phyloP scores from a whole-genome alignment of 2,888 invertebrate species.

The Calephelis perditalis region DNA sequence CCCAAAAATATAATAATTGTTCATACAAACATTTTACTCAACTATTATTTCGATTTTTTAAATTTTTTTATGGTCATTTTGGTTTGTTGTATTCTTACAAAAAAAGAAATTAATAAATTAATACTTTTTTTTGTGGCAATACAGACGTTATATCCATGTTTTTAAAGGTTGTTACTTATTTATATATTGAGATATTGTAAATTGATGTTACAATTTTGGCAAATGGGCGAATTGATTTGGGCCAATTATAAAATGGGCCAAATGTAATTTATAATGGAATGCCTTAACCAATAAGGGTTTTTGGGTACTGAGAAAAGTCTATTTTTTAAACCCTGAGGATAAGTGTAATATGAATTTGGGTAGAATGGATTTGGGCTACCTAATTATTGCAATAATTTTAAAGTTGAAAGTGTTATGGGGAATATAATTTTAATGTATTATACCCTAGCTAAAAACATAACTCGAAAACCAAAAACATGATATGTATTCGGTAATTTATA shows the following conservation, averaged over 20 bases:
- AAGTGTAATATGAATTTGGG: background rate
- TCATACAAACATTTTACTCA: too few species aligned
- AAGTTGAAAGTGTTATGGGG: background rate
- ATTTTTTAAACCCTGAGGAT: background rate
- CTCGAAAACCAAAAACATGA: too few species aligned
- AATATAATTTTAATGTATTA: background rate
- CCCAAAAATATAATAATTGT: too few species aligned
- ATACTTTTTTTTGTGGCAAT: slow-evolving; percentile 1
- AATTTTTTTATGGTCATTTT: too few species aligned
- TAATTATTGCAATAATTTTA: background rate
- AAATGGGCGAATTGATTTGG: background rate
- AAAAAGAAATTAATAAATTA: background rate
- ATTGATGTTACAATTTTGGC: background rate
- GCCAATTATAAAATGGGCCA: background rate
- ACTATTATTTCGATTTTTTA: too few species aligned
- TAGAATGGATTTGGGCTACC: background rate
- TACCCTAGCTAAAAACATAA: too few species aligned
- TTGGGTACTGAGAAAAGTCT: too few species aligned
- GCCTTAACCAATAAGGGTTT: background rate
- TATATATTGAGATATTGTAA: background rate
- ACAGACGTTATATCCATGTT: background rate
- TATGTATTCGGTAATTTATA: too few species aligned
- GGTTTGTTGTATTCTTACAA: too few species aligned
- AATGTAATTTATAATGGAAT: background rate
- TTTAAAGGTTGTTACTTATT: slow-evolving; percentile 6